Conservation (phyloP, 2,888 invertebrate species). For the Callyntrura guangdongensis region DNA sequence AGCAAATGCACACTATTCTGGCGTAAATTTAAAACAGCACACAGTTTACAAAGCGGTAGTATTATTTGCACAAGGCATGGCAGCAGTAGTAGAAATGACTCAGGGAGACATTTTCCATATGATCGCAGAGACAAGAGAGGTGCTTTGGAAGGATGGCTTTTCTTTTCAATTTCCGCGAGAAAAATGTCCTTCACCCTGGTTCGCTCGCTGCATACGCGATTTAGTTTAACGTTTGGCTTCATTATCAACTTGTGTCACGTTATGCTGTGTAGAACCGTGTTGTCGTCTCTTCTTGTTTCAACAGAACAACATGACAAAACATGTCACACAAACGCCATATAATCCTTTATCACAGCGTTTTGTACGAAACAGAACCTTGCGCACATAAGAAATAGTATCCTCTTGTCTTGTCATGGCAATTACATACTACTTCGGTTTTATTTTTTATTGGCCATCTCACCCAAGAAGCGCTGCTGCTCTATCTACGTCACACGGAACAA, state of each 20-base stretch:
- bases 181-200: conserved; percentile 74
- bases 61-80: not conserved
- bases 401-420: conserved; percentile 17
- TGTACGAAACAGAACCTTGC: not conserved
- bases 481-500: conserved; percentile 1
- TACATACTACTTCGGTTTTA: not conserved
- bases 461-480: not conserved
- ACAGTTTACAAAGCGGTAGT: not conserved
- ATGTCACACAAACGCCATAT: not conserved
- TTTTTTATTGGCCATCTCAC: conserved; percentile 29
- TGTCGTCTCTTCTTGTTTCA: conserved; percentile 36
- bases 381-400: not conserved
- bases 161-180: conserved; percentile 18
- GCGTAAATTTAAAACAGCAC: not conserved
- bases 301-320: conserved; percentile 32
- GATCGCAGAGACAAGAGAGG: not conserved
- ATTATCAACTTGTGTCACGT: not conserved
- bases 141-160: not conserved
- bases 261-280: too few species aligned
- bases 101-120: not conserved
- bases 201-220: not conserved
- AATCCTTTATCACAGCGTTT: conserved; percentile 18
- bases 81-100: too few species aligned
- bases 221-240: conserved; percentile 7
- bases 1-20: not conserved